Conservation (phyloP, 2,797 vertebrate species). For the Syndactyla subalaris region DNA sequence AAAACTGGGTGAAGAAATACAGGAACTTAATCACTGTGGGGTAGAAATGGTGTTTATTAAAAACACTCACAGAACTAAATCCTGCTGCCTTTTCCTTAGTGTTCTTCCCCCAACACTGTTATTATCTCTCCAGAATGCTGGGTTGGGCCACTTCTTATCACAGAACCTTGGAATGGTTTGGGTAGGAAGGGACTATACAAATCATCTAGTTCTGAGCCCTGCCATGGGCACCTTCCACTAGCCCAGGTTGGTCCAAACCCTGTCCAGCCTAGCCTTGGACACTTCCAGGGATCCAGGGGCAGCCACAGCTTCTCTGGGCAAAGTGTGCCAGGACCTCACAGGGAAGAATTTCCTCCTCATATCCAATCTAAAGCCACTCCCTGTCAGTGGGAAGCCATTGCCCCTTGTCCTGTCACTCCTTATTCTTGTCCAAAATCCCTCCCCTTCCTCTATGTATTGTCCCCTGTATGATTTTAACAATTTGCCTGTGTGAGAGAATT, state of each 20-base stretch:
- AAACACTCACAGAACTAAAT: background rate
- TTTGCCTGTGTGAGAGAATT: background rate
- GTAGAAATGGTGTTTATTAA: background rate
- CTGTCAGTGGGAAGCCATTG: background rate
- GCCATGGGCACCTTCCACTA: background rate
- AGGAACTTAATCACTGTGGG: background rate
- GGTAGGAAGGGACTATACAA: no score
- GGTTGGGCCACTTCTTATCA: background rate
- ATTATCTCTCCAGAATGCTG: background rate
- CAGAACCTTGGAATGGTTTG: background rate
- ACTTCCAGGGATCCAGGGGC: background rate
- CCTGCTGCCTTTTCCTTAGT: background rate
- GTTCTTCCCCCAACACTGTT: background rate
- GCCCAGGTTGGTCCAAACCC: background rate
- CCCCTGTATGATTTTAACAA: background rate
- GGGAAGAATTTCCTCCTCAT: background rate
- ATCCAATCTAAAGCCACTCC: background rate
- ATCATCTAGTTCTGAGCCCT: background rate
- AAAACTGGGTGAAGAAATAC: background rate
- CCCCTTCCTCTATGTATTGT: background rate
- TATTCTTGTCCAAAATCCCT: background rate
- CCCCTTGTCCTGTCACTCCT: background rate
- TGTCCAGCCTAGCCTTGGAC: accelerated
- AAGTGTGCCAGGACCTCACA: background rate
- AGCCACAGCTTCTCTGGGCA: background rate